phyloP scores from a whole-genome alignment of 2,888 invertebrate species.

The Thymelicus acteon region DNA sequence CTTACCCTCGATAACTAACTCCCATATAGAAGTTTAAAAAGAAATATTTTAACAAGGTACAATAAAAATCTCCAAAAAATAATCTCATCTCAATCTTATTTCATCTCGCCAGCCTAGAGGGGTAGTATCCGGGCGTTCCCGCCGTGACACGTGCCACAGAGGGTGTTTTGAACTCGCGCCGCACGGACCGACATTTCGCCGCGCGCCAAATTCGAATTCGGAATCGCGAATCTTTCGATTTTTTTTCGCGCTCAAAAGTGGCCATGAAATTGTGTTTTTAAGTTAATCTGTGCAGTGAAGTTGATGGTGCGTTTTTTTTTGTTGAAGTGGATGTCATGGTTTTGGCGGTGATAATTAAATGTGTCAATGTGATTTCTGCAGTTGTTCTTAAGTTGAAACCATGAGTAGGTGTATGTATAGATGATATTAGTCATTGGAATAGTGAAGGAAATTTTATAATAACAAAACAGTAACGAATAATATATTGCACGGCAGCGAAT shows the following conservation, averaged over 20 bases:
- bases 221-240: slow-evolving; percentile 31
- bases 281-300: not conserved
- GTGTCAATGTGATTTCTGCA: too few relatives aligned
- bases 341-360: too few relatives aligned
- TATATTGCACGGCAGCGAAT: too few relatives aligned
- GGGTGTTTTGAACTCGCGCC: slow-evolving; percentile 71
- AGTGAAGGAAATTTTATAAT: too few relatives aligned
- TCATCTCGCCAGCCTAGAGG: slow-evolving; percentile 44
- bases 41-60: not conserved
- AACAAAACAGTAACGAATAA: too few relatives aligned
- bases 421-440: too few relatives aligned
- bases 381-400: too few relatives aligned
- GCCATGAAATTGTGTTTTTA: not conserved
- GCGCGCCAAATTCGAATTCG: slow-evolving; percentile 46
- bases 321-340: not conserved
- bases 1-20: too few relatives aligned
- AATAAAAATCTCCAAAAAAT: not conserved
- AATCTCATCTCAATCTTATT: slow-evolving; percentile 20
- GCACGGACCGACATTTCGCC: slow-evolving; percentile 64
- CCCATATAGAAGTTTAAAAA: too few relatives aligned
- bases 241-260: slow-evolving; percentile 1
- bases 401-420: too few relatives aligned
- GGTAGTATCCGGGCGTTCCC: slow-evolving; percentile 58
- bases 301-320: slow-evolving; percentile 5
- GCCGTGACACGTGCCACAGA: slow-evolving; percentile 72